Evolutionary conservation across 2,888 invertebrate species (phyloP).

Genomic region (Frankliniella intonsa): DNA sequence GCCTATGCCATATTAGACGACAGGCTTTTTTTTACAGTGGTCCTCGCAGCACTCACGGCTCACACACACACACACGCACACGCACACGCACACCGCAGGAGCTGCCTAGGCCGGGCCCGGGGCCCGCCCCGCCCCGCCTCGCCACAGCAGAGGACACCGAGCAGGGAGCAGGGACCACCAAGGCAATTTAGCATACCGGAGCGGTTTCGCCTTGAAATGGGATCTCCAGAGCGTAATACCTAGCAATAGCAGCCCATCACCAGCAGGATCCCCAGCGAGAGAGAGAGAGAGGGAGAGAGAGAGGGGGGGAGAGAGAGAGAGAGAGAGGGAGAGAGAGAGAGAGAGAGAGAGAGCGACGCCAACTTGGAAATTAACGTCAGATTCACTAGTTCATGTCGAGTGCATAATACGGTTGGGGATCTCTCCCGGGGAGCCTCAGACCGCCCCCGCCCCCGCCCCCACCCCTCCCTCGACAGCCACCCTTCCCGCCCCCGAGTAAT

Average conservation of each 20-base stretch:
- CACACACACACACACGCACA: conserved; percentile 25
- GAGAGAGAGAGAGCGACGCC: background rate
- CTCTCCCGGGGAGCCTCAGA: conserved; percentile 4
- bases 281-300: conserved; percentile 29
- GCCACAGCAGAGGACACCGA: background rate
- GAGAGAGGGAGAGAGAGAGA: conserved; percentile 7
- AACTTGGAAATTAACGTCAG: conserved; percentile 27
- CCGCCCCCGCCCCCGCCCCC: background rate
- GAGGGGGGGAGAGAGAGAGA: conserved; percentile 30
- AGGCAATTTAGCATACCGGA: conserved; percentile 24
- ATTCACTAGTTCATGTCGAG: conserved; percentile 20
- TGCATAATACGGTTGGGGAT: conserved; percentile 6
- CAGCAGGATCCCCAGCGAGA: background rate
- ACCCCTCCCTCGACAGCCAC: conserved; percentile 6
- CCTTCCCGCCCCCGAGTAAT: background rate
- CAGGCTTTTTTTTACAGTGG: too few relatives aligned
- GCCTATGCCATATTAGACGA: too few relatives aligned
- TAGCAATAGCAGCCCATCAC: conserved; percentile 19
- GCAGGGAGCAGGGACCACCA: background rate
- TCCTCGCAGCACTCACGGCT: too few relatives aligned
- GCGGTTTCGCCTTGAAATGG: conserved; percentile 24
- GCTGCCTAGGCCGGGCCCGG: too few relatives aligned
- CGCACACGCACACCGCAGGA: background rate
- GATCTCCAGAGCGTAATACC: conserved; percentile 26
- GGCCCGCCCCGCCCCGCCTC: background rate